These are phyloP conservation scores for Pandemis corylana DNA, from an alignment of 2,888 invertebrate species.

Conservation along the genomic window DNA sequence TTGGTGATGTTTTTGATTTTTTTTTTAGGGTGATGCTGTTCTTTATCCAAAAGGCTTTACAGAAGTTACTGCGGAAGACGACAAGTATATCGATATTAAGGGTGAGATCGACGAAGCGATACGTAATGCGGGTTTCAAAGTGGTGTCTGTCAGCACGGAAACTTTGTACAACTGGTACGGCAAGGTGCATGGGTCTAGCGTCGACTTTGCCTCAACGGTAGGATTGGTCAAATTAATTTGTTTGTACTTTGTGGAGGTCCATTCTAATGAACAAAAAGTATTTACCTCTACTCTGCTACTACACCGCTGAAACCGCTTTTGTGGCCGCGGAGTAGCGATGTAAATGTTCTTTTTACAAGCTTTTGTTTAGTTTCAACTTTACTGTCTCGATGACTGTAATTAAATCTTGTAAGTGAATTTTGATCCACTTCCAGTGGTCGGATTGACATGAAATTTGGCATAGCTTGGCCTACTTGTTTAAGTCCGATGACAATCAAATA, in stretches of 20 bases:
- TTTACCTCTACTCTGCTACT: background rate
- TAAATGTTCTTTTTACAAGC: no score
- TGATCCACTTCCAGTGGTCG: no score
- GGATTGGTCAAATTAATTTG: background rate
- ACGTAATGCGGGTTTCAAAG: constrained; percentile 68
- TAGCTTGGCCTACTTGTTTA: no score
- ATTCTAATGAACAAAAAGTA: background rate
- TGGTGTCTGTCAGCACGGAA: constrained; percentile 61
- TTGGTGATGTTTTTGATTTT: background rate
- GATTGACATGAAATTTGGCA: no score
- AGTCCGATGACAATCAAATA: no score
- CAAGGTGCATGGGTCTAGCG: constrained; percentile 65
- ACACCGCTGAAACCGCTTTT: no score
- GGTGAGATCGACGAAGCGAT: constrained; percentile 72
- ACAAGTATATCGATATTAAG: constrained; percentile 70
- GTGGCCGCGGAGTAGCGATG: no score
- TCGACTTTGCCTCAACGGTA: constrained; percentile 75
- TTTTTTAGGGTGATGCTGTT: constrained; percentile 70
- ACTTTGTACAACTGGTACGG: constrained; percentile 72
- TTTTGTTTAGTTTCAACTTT: no score
- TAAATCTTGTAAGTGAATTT: no score
- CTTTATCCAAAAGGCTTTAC: constrained; percentile 71
- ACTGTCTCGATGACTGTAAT: no score
- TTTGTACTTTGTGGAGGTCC: background rate
- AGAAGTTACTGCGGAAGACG: constrained; percentile 62